A percentile compares a stretch with the other conserved stretches of the same genome.
phyloP scores from a whole-genome alignment of 2,113 vertebrate species.

The Indicator maculatus region DNA sequence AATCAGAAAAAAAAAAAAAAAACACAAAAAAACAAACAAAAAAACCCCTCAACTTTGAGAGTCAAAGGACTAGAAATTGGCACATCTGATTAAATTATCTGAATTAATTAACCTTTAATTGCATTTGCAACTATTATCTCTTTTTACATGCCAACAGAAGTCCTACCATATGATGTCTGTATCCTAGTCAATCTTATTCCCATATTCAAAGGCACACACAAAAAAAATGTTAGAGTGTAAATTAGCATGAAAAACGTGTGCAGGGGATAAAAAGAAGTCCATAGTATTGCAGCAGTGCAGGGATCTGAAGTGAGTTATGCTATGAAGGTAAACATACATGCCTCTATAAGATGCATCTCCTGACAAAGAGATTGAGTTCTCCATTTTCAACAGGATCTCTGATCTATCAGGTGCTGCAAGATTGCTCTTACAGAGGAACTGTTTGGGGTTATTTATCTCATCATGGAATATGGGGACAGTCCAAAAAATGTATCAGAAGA shows the following conservation, averaged over 20 bases:
- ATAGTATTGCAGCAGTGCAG: neutral
- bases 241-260: neutral
- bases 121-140: constrained; percentile 17
- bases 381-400: neutral
- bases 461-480: neutral
- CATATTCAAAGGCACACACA: neutral
- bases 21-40: neutral
- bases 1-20: neutral
- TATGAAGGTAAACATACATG: neutral
- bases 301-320: neutral
- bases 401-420: neutral
- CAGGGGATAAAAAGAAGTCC: neutral
- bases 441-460: neutral
- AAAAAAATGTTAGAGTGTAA: neutral
- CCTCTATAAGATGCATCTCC: neutral
- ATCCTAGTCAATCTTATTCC: neutral
- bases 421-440: neutral
- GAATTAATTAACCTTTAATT: constrained; percentile 61
- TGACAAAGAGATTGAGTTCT: neutral
- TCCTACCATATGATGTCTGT: constrained; percentile 39
- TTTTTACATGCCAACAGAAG: constrained; percentile 36
- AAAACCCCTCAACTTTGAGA: neutral
- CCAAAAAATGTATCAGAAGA: neutral
- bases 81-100: constrained; percentile 1
- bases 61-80: neutral